Base-by-base conservation (phyloP, 2,888 invertebrate genomes). In the Psococerastis gibbosa region DNA sequence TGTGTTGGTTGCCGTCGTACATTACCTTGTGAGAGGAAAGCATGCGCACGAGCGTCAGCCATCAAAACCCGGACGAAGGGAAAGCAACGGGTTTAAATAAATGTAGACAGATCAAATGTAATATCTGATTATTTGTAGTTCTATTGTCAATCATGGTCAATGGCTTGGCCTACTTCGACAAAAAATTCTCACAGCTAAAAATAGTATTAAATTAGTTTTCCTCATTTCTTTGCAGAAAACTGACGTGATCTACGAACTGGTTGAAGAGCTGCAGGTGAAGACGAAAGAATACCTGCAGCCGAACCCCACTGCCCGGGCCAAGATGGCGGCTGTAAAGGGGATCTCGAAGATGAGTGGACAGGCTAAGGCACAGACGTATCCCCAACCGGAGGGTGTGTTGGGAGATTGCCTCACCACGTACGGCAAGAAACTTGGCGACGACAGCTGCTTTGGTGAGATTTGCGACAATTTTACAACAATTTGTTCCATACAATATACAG, bases 231-330 rank as follows among this genome's bases (percentile, higher is more conserved):
- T 60, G 32, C 64, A 94, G 92, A 95, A 94, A 82, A 92, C 95
- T 53, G 98, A 99, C 65, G 87, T 95, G 46, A 95, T 94, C 49
- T 84, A 83, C 56, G 95, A 95, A 63, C 66, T 98, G 57, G 92
- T 98, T 31, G 95, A 95, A 61, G 97, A 97, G 57, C 66, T 99
- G 52, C 91, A 97, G 63, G 66, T 79, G 53, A 94, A 95, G 69
- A 95, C 97, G 46, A 95, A 94, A 69, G 98, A 99, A 67, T 97
- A 88, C 63, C 74, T 99, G 35, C 98, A 99, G 62, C 98, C 98
- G 43, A 99, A 99, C 69, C 98, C 98, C 45, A 94, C 85, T 48
- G 88, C 88, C 13, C 70, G 89, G 46, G 89, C 88, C 32, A 89
- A 89, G 65, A 89, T 89, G 89, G 87, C 88, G 4, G 88, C 88